Conservation (phyloP, 2,888 invertebrate genomes). For the Automeris io region DNA sequence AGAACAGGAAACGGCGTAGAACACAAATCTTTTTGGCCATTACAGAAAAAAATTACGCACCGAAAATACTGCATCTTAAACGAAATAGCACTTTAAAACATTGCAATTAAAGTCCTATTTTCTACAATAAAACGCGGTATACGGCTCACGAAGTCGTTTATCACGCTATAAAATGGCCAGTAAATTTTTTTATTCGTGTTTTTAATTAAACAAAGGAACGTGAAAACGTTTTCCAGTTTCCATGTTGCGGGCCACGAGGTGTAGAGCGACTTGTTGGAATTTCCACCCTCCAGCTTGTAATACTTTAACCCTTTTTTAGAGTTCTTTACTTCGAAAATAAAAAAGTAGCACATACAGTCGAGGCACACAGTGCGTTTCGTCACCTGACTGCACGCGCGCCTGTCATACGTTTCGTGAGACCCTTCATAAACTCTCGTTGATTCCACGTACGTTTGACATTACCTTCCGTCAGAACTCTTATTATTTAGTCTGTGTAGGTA, state of each 20-base stretch:
- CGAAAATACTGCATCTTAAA: neutral
- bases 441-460: no score
- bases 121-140: neutral
- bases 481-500: no score
- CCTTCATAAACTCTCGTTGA: no score
- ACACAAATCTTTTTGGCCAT: constrained; percentile 45
- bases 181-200: constrained; percentile 68
- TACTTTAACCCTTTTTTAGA: no score
- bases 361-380: no score
- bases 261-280: neutral
- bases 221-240: constrained; percentile 2
- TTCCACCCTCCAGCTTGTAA: no score
- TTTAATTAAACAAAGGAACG: constrained; percentile 66
- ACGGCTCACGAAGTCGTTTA: constrained; percentile 32
- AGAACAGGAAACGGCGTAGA: constrained; percentile 61
- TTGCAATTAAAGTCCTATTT: neutral
- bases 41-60: constrained; percentile 13
- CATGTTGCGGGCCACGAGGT: constrained; percentile 3
- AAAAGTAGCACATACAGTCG: no score
- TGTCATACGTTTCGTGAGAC: no score
- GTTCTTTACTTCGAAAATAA: no score
- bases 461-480: no score
- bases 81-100: neutral
- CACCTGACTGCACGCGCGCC: no score
- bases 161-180: constrained; percentile 66